These are phyloP conservation scores for Nannoperca australis DNA, from an alignment of 2,797 vertebrate genomes.

Conservation along the genomic window DNA sequence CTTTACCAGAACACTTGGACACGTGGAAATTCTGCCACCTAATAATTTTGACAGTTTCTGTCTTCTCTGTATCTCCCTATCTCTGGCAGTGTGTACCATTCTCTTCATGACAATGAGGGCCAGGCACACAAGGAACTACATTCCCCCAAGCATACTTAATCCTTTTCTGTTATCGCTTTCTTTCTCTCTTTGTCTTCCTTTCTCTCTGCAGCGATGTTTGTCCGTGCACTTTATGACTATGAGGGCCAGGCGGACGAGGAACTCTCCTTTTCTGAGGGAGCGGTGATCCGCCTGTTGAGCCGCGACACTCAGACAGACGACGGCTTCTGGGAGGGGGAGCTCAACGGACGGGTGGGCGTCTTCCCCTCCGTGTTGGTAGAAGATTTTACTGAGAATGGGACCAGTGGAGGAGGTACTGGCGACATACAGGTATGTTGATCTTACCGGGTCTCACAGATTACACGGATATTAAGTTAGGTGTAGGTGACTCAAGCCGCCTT, in stretches of 20 bases:
- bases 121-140: constrained; percentile 27
- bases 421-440: constrained; percentile 65
- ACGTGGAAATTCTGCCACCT: constrained; percentile 20
- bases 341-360: constrained; percentile 92
- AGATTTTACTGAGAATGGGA: constrained; percentile 92
- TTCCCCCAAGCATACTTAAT: constrained; percentile 45
- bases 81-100: constrained; percentile 21
- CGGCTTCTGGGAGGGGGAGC: constrained; percentile 99
- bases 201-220: constrained; percentile 88
- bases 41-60: constrained; percentile 28
- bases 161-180: constrained; percentile 27
- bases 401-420: constrained; percentile 69
- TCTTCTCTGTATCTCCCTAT: constrained; percentile 37
- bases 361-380: constrained; percentile 97
- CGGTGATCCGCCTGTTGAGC: constrained; percentile 95
- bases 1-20: constrained; percentile 11
- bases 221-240: constrained; percentile 98
- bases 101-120: constrained; percentile 29
- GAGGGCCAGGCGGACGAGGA: constrained; percentile 97
- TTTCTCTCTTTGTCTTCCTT: constrained; percentile 18
- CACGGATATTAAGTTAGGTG: too few species aligned
- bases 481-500: neutral
- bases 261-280: constrained; percentile 94
- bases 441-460: neutral
- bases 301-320: constrained; percentile 97